Conservation (phyloP, 2,888 invertebrate genomes). For the Fragum sueziense region DNA sequence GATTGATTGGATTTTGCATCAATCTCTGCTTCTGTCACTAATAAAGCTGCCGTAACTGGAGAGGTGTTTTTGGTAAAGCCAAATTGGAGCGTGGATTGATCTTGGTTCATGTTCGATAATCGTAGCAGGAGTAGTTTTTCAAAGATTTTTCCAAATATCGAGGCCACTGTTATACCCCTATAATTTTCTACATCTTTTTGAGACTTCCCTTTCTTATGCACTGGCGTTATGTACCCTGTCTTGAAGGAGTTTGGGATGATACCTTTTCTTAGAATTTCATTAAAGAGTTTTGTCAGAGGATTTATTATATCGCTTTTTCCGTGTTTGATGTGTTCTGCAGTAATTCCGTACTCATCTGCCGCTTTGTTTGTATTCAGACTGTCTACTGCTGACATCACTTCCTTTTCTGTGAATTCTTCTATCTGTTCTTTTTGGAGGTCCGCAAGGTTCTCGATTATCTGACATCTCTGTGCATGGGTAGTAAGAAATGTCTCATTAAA, state of each 20-base stretch:
- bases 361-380: not conserved
- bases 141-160: too few species aligned
- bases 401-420: not conserved
- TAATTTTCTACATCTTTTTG: too few species aligned
- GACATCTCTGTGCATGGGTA: not conserved
- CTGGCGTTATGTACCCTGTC: not conserved
- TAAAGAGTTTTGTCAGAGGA: not conserved
- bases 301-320: not conserved
- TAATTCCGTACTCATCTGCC: not conserved
- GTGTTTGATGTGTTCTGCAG: not conserved
- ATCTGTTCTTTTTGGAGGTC: too few species aligned
- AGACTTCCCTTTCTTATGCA: too few species aligned
- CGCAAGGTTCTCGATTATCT: not conserved
- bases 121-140: not conserved
- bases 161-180: too few species aligned
- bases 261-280: not conserved
- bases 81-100: not conserved
- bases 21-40: too few species aligned
- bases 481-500: not conserved
- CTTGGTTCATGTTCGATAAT: not conserved
- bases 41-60: too few species aligned
- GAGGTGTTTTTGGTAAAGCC: not conserved
- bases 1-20: too few species aligned
- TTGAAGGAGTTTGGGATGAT: not conserved
- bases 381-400: not conserved